Percentiles rank a stretch among this genome's conserved stretches.
Evolutionary conservation across 1,140 invertebrate genomes (phyloP).

Genomic region (Drosophila ficusphila): DNA sequence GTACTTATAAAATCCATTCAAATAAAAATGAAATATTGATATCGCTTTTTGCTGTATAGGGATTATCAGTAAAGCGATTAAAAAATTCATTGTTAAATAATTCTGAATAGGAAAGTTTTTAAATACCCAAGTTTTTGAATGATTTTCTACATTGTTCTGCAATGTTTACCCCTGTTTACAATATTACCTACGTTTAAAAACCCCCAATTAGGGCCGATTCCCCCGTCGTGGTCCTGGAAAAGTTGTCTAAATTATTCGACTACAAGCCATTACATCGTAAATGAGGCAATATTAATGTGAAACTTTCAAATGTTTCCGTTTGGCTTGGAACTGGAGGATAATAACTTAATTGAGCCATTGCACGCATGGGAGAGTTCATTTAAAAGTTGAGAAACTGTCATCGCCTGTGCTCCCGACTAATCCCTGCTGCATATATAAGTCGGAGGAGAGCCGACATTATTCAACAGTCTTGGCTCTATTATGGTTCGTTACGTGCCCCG

Average conservation of each 20-base stretch:
- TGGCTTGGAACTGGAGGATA: slow-evolving; percentile 31
- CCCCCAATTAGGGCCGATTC: slow-evolving; percentile 1
- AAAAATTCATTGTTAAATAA: too few species aligned
- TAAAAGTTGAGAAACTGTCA: slow-evolving; percentile 65
- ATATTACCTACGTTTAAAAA: slow-evolving; percentile 19
- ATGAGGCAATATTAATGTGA: slow-evolving; percentile 59
- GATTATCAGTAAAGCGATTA: not conserved
- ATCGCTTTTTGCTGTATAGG: too few species aligned
- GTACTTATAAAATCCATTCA: too few species aligned
- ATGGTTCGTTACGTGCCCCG: slow-evolving; percentile 71
- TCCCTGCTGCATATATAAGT: slow-evolving; percentile 14
- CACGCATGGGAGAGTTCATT: slow-evolving; percentile 69
- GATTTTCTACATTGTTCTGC: not conserved
- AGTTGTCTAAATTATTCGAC: slow-evolving; percentile 30
- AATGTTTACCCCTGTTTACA: slow-evolving; percentile 19
- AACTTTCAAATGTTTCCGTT: slow-evolving; percentile 61
- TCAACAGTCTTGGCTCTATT: slow-evolving; percentile 13
- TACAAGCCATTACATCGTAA: slow-evolving; percentile 57
- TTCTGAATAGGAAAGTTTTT: not conserved
- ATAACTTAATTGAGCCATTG: slow-evolving; percentile 75
- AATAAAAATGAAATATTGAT: too few species aligned
- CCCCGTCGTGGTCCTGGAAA: not conserved
- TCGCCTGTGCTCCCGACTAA: slow-evolving; percentile 19
- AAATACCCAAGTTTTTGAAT: not conserved
- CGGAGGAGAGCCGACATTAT: not conserved